A percentile compares a stretch with the other conserved stretches of the same genome.
phyloP scores from a whole-genome alignment of 2,113 vertebrate species.

The Neolamprologus variostigma region DNA sequence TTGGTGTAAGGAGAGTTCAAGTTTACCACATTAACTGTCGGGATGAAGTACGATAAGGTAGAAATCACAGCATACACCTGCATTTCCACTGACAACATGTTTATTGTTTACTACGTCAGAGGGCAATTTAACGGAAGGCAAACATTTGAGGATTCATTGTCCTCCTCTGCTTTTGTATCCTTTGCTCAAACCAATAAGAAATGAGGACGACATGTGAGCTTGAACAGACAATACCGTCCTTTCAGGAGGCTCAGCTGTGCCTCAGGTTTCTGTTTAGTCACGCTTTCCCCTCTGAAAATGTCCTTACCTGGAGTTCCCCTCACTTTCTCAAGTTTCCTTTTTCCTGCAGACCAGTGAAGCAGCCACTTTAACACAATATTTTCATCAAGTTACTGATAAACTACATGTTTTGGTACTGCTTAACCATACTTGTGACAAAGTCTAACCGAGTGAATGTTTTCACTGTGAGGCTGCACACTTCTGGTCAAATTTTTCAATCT shows the following conservation, averaged over 20 bases:
- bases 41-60: fast-evolving
- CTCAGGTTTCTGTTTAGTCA: background rate
- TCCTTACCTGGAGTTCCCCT: background rate
- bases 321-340: background rate
- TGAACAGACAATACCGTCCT: background rate
- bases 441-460: background rate
- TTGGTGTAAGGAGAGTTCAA: background rate
- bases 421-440: background rate
- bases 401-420: background rate
- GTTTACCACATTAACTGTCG: background rate
- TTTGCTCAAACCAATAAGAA: background rate
- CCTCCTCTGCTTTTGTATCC: background rate
- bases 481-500: background rate
- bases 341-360: background rate
- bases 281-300: background rate
- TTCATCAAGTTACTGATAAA: background rate
- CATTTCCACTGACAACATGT: background rate
- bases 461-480: background rate
- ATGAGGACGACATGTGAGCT: background rate
- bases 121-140: background rate
- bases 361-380: background rate
- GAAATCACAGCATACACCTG: background rate
- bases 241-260: background rate
- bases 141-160: background rate
- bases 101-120: background rate